Conservation (phyloP, 64 coral and sea anemone genomes). For the Montipora sp. region DNA sequence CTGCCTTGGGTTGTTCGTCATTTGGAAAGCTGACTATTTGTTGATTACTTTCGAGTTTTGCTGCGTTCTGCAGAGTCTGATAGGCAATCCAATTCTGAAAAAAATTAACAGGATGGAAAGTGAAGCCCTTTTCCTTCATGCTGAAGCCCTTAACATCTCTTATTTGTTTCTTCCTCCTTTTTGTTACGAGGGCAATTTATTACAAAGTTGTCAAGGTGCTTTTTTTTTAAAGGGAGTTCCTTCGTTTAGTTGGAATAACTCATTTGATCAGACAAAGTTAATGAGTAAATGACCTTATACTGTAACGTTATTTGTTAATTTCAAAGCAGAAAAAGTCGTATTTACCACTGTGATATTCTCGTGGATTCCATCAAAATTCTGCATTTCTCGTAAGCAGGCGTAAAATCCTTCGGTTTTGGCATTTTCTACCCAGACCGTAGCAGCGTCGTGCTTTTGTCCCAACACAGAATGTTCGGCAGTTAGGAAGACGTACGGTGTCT, state of each 20-base stretch:
- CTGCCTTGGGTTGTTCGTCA: constrained; percentile 35
- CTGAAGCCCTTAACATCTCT: too few relatives aligned
- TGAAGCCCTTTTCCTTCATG: too few relatives aligned
- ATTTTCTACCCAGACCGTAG: constrained; percentile 30
- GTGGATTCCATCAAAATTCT: constrained; percentile 35
- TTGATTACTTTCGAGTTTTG: constrained; percentile 43
- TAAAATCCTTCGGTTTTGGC: background rate
- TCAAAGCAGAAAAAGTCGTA: too few relatives aligned
- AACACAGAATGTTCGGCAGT: constrained; percentile 9
- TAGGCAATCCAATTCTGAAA: constrained; percentile 85
- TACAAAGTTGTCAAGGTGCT: too few relatives aligned
- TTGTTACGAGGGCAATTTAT: too few relatives aligned
- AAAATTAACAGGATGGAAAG: background rate
- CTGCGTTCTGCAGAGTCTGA: constrained; percentile 32
- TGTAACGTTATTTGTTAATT: too few relatives aligned
- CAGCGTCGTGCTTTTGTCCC: constrained; percentile 14
- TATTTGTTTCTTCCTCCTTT: background rate
- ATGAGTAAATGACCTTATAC: too few relatives aligned
- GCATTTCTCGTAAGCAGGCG: constrained; percentile 29
- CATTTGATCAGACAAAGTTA: too few relatives aligned
- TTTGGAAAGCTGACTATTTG: constrained; percentile 67
- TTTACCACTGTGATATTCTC: constrained; percentile 28
- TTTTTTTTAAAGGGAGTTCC: too few relatives aligned
- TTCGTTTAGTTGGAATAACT: too few relatives aligned
- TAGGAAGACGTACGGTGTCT: background rate